A percentile compares a stretch with the other conserved stretches of the same genome.
phyloP scores from a whole-genome alignment of 2,113 vertebrate genomes.

The Potamarius usumacintae region DNA sequence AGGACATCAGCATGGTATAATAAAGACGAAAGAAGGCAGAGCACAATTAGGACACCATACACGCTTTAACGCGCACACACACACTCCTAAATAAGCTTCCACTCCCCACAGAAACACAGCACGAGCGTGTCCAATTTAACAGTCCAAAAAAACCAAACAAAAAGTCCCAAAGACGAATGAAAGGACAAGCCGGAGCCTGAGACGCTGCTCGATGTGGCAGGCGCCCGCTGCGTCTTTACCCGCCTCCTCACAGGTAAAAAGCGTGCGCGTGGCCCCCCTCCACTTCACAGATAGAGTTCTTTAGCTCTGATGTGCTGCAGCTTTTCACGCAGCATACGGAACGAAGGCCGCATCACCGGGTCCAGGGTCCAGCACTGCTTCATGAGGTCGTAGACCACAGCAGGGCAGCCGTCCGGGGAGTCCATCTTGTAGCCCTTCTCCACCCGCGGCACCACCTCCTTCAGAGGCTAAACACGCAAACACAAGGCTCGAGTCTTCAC shows the following conservation, averaged over 20 bases:
- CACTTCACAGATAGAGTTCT: slow-evolving; percentile 89
- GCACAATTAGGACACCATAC: not conserved
- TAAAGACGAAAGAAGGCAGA: not conserved
- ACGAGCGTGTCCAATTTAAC: slow-evolving; percentile 32
- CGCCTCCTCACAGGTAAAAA: slow-evolving; percentile 36
- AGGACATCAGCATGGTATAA: not conserved
- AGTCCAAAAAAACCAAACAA: slow-evolving; percentile 10
- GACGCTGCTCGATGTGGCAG: not conserved
- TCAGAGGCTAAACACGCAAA: slow-evolving; percentile 79
- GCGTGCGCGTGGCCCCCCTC: not conserved
- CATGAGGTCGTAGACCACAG: slow-evolving; percentile 92
- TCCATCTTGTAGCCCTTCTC: slow-evolving; percentile 99
- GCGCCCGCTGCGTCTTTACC: not conserved
- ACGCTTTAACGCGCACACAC: slow-evolving; percentile 35
- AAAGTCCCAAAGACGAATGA: slow-evolving; percentile 11
- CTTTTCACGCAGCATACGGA: slow-evolving; percentile 90
- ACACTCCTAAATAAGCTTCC: slow-evolving; percentile 32
- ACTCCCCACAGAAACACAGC: slow-evolving; percentile 10
- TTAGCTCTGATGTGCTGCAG: slow-evolving; percentile 91
- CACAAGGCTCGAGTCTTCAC: not conserved
- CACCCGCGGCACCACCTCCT: slow-evolving; percentile 93
- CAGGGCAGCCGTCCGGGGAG: slow-evolving; percentile 85
- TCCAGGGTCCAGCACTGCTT: slow-evolving; percentile 97
- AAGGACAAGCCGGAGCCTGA: slow-evolving; percentile 12
- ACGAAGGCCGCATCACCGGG: slow-evolving; percentile 79